Evolutionary conservation across 1,140 invertebrate genomes (phyloP).

Genomic region (Hycleus phaleratus): DNA sequence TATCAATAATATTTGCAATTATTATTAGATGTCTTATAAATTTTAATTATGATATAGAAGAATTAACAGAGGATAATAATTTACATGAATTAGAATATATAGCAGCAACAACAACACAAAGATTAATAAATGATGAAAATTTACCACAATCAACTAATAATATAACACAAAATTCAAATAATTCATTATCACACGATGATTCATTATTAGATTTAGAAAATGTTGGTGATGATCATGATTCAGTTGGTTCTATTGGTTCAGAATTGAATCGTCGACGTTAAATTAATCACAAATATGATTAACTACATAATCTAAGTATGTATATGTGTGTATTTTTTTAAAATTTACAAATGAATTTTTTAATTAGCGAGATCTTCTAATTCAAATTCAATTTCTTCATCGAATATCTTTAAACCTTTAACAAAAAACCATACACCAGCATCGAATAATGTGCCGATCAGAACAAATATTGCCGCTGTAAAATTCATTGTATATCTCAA

Average conservation of each 20-base stretch:
- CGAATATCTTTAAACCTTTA: constrained; percentile 62
- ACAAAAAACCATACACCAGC: constrained; percentile 60
- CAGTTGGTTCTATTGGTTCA: background rate
- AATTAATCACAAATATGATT: background rate
- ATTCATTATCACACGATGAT: constrained; percentile 12
- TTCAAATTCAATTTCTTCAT: constrained; percentile 52
- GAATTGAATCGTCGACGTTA: background rate
- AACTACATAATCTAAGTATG: too few species aligned
- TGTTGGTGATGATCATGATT: constrained; percentile 26
- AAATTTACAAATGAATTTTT: background rate
- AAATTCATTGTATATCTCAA: constrained; percentile 60
- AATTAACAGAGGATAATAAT: constrained; percentile 2
- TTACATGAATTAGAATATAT: constrained; percentile 5
- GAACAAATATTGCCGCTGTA: constrained; percentile 56
- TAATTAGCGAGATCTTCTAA: constrained; percentile 18
- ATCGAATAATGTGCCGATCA: constrained; percentile 57
- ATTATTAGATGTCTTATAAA: constrained; percentile 10
- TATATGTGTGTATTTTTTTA: too few species aligned
- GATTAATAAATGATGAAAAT: constrained; percentile 14
- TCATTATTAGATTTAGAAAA: constrained; percentile 23
- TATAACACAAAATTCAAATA: background rate
- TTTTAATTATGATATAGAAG: background rate
- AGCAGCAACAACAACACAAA: constrained; percentile 8
- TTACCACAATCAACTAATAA: background rate
- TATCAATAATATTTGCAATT: constrained; percentile 19